Evolutionary conservation across 2,888 invertebrate genomes (phyloP).

Genomic region (Liopterus haemorrhoidalis): DNA sequence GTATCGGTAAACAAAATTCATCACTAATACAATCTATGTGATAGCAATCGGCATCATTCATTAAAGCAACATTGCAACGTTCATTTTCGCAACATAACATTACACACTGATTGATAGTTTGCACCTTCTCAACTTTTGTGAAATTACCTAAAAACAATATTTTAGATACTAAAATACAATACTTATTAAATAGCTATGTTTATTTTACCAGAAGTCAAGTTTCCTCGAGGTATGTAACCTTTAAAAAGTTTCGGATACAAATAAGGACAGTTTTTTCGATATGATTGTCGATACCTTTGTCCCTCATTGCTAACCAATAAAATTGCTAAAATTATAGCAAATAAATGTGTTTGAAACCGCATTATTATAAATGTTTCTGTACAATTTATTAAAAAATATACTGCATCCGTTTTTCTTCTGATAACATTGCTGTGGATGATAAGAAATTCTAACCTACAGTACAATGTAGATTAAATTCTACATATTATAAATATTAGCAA

Average conservation of each 20-base stretch:
- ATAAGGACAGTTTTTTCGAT: slow-evolving; percentile 37
- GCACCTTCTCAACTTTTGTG: slow-evolving; percentile 50
- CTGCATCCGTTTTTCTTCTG: slow-evolving; percentile 19
- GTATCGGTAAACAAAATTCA: slow-evolving; percentile 64
- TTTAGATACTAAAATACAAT: slow-evolving; percentile 30
- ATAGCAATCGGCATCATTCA: slow-evolving; percentile 69
- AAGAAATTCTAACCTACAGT: slow-evolving; percentile 16
- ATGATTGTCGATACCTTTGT: slow-evolving; percentile 12
- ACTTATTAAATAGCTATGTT: not conserved
- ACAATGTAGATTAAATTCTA: not conserved
- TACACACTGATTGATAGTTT: slow-evolving; percentile 58
- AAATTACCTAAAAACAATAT: slow-evolving; percentile 49
- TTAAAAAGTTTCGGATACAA: slow-evolving; percentile 39
- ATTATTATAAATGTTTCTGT: slow-evolving; percentile 13
- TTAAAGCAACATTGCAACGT: slow-evolving; percentile 73
- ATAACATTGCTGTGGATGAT: slow-evolving; percentile 17
- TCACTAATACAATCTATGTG: slow-evolving; percentile 68
- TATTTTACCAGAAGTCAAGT: slow-evolving; percentile 39
- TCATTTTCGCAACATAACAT: slow-evolving; percentile 60
- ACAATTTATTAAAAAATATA: slow-evolving; percentile 14
- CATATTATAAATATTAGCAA: too few relatives aligned
- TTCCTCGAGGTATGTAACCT: slow-evolving; percentile 42
- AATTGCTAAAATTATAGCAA: slow-evolving; percentile 9
- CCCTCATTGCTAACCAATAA: slow-evolving; percentile 11
- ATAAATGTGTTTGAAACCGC: slow-evolving; percentile 6